A percentile compares a stretch with the other conserved stretches of the same genome.
These are phyloP conservation scores for Bombycilla garrulus DNA, from an alignment of 2,113 vertebrate species.

Conservation along the genomic window DNA sequence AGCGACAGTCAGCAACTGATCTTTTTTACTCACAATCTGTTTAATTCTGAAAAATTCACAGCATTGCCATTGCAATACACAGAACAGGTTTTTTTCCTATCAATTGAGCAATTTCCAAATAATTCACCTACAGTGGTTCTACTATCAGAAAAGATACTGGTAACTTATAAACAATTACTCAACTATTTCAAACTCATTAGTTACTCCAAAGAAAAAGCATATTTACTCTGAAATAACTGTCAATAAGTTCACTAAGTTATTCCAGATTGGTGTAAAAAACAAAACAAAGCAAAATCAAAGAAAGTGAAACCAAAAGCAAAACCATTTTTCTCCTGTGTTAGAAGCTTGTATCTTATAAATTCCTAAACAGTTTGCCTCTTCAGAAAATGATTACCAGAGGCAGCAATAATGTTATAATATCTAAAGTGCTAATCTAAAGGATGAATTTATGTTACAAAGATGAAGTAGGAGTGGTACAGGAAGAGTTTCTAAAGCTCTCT, in stretches of 20 bases:
- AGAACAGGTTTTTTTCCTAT: neutral
- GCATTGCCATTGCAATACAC: neutral
- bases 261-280: neutral
- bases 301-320: neutral
- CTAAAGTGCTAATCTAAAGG: neutral
- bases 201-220: neutral
- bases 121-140: neutral
- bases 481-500: neutral
- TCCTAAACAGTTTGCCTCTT: neutral
- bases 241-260: neutral
- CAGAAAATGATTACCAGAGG: neutral
- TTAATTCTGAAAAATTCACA: neutral
- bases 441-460: neutral
- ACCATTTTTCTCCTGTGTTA: accelerated
- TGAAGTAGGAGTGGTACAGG: neutral
- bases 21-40: neutral
- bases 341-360: neutral
- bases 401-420: neutral
- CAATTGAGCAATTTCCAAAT: neutral
- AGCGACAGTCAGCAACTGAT: neutral
- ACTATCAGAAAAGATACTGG: neutral
- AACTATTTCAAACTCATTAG: neutral
- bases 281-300: neutral
- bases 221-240: neutral
- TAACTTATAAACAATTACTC: neutral